Base-by-base conservation (phyloP, 2,797 vertebrate species). In the Otolemur crassicaudatus region DNA sequence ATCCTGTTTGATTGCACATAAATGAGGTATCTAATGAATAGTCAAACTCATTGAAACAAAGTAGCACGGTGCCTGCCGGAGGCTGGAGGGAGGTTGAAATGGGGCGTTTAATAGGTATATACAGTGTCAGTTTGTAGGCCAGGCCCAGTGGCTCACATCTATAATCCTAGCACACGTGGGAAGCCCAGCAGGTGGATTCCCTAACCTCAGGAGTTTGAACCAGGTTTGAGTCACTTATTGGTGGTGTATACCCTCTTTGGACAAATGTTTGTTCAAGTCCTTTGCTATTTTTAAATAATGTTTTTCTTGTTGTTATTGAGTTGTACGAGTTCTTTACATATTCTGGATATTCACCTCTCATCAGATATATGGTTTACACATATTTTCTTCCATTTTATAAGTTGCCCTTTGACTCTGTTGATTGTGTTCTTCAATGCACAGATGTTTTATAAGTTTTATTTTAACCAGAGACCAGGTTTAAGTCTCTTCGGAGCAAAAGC, bases 191-290 rank as follows among this genome's bases (percentile, higher is more conserved):
- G 49, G 49, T 53, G 8, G 67, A 34, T 34, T n/a, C 19, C 67
- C 67, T 37, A n/a, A 70, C 19, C 6, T 34, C 67, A 70, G 67
- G 19, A 20, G n/a, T 70, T 70, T 43, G 40, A 43, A 43, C 40
- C 40, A 43, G 40, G 40, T 43, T 43, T 43, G 7, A 43, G 40
- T 43, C 40, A 6, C 16, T 63, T 87, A 1, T 43, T 70, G 46
- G 17, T 25, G 69, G 61, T 96, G 40, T 53, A 29, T 53, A 31
- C 69, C 40, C 60, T 82, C 56, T 63, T 91, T 65, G 43, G 40
- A 79, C 69, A 91, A 86, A 75, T 49, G 10, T 75, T 80, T 94
- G 11, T 80, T 89, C 58, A 80, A 75, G 34, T 80, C 65, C 53
- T 88, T 70, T 83, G 34, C 7, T 31, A 40, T 69, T 85, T 89